Evolutionary conservation across 1,140 invertebrate genomes (phyloP).

Genomic region (Idris sp.): DNA sequence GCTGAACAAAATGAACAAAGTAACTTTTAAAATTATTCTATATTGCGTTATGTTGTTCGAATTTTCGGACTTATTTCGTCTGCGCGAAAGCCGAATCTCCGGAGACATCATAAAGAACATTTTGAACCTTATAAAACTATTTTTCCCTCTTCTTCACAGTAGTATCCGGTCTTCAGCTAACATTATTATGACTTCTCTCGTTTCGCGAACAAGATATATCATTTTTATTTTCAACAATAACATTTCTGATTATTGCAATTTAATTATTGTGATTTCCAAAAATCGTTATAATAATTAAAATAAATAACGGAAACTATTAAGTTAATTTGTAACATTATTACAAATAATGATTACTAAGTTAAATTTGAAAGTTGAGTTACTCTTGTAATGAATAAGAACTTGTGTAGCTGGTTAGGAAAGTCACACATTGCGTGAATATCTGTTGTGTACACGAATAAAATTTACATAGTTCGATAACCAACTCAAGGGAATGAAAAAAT

Average conservation of each 20-base stretch:
- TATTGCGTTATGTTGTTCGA: conserved; percentile 49
- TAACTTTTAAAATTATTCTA: conserved; percentile 62
- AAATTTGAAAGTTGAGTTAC: too few relatives aligned
- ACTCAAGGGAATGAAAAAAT: conserved; percentile 3
- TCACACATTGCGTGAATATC: conserved; percentile 1
- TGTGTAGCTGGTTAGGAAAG: background rate
- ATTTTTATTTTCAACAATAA: conserved; percentile 1
- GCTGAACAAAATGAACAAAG: conserved; percentile 73
- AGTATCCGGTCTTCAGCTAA: conserved; percentile 19
- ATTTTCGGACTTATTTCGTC: conserved; percentile 11
- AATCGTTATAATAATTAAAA: too few relatives aligned
- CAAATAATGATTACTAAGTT: too few relatives aligned
- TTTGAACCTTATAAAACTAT: conserved; percentile 48
- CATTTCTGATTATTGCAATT: background rate
- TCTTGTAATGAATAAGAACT: background rate
- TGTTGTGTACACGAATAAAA: conserved; percentile 2
- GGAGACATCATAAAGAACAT: conserved; percentile 45
- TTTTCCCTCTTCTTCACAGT: conserved; percentile 18
- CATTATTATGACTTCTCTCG: conserved; percentile 26
- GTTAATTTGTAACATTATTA: too few relatives aligned
- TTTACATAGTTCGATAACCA: conserved; percentile 7
- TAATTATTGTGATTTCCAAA: too few relatives aligned
- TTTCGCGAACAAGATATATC: conserved; percentile 15
- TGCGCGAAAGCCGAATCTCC: conserved; percentile 15
- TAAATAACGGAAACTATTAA: too few relatives aligned